phyloP scores from a whole-genome alignment of 2,113 vertebrate genomes.

The Apus apus region DNA sequence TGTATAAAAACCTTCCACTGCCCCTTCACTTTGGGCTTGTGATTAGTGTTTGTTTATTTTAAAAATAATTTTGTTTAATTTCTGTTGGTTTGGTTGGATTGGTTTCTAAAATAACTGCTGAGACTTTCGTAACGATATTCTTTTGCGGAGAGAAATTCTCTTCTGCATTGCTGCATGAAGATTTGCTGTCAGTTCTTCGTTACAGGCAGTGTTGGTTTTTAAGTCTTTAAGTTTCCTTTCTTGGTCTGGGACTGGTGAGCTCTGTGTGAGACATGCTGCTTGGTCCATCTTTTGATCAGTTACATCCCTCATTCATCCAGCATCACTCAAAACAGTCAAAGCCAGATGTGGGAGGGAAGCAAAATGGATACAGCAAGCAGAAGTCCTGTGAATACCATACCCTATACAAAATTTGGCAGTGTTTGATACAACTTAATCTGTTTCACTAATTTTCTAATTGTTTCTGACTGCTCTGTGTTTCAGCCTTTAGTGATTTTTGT shows the following conservation, averaged over 20 bases:
- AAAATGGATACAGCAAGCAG: not conserved
- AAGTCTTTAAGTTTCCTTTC: constrained; percentile 80
- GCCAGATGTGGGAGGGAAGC: not conserved
- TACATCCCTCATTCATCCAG: constrained; percentile 72
- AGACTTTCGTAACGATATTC: constrained; percentile 59
- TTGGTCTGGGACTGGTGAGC: constrained; percentile 79
- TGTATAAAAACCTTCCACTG: constrained; percentile 73
- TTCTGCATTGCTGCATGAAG: constrained; percentile 83
- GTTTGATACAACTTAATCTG: not conserved
- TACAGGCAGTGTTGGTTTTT: constrained; percentile 73
- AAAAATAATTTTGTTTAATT: not conserved
- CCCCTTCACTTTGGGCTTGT: constrained; percentile 76
- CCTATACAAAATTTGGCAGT: not conserved
- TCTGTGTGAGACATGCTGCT: constrained; percentile 84
- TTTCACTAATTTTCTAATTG: not conserved
- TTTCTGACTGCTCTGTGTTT: not conserved
- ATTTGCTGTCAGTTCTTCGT: constrained; percentile 83
- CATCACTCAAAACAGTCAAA: constrained; percentile 87
- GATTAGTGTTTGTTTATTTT: constrained; percentile 61
- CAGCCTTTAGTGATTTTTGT: not conserved
- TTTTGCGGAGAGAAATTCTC: constrained; percentile 61
- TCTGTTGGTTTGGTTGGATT: constrained; percentile 72
- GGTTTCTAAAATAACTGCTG: constrained; percentile 68
- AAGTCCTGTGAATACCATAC: not conserved
- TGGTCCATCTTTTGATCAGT: constrained; percentile 89